Evolutionary conservation across 2,113 vertebrate genomes (phyloP), one percentile per base, ranked within the genome.

Genomic region (Gopherus evgoodei): DNA sequence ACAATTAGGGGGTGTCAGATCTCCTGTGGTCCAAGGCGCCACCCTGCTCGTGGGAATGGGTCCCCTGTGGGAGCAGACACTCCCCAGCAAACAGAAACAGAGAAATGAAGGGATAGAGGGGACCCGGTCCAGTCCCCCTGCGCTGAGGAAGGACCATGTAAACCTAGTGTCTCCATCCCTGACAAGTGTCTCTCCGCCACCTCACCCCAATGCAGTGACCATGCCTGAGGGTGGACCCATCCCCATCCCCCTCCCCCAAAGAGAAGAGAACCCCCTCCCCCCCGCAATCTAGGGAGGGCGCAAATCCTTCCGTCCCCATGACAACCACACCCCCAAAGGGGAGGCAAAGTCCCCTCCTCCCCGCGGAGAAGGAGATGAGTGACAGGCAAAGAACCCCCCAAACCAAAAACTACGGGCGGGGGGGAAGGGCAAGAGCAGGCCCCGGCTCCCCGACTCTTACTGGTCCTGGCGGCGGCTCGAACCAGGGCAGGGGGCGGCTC

Each of bases 251-350:
- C 59, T 81, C 69, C 27, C 69, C n/a, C 19, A 59, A n/a, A 50
- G 5, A 44, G 44, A 44, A 44, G 44, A 44, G 44, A 44, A 44
- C 5, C 5, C 5, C 44, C 3, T 9, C 56, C 24, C 10, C 56
- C 24, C 56, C 27, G 11, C 57, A 12, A 27, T 29, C 57, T 57
- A 25, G 57, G n/a, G 29, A 25, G 31, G 35, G 54, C 14, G 11
- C 13, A 75, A 25, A 8, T 56, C 24, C 47, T 24, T 57, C 52
- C 49, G 11, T 44, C 52, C 54, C 83, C 69, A 53, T 72, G 78
- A 44, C 86, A 52, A 85, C 38, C 3, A 10, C 11, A 10, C 1
- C 1, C 11, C 0, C 19, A 22, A 3, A 35, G 3, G 35, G 35
- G 65, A n/a, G 65, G 35, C 62, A 65, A 65, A 69, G 38, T 4